Evolutionary conservation across 2,888 invertebrate species (phyloP), one percentile per base, ranked within the genome.

Genomic region (Lochmaea capreae): DNA sequence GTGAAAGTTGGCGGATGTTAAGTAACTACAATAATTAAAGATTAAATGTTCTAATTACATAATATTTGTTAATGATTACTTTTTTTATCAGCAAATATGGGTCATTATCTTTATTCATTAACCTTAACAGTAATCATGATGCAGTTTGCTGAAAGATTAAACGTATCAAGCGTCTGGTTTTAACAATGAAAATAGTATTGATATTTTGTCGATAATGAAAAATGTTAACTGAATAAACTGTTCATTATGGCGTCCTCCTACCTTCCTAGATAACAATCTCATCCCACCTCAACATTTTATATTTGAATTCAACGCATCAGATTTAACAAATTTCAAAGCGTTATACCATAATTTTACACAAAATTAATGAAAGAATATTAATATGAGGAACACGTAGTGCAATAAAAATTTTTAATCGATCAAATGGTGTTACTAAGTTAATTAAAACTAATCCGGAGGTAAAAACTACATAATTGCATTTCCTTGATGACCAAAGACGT

Each of bases 1-100:
- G 57, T 58, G 57, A 58, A 58, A 58, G 57, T 58, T 58, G 12
- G 12, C 57, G 57, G 57, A 58, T 22, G 26, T 58, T 58, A 58
- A 26, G 57, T 26, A 58, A 58, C 26, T 22, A 16, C 26, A 58
- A n/a, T n/a, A n/a, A 58, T 58, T 26, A 58, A 57, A n/a, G 9
- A 26, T 58, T 18, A 26, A 58, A 22, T 12, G 57, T 26, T 16
- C 26, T 14, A 26, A 58, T 58, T 58, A 26, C 57, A 58, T 22
- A 58, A 58, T 58, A 11, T 58, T 22, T 18, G 57, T 58, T 22
- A 9, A 58, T 58, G 11, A 58, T 58, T 58, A 18, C 18, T 18
- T 58, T 58, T n/a, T 58, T 11, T 16, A 58, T 58, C 12, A 58
- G 3, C 57, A 58, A 58, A 58, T 58, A 58, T 16, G 10, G 22